Evolutionary conservation across 2,113 vertebrate species (phyloP).

Genomic region (Talpa occidentalis): DNA sequence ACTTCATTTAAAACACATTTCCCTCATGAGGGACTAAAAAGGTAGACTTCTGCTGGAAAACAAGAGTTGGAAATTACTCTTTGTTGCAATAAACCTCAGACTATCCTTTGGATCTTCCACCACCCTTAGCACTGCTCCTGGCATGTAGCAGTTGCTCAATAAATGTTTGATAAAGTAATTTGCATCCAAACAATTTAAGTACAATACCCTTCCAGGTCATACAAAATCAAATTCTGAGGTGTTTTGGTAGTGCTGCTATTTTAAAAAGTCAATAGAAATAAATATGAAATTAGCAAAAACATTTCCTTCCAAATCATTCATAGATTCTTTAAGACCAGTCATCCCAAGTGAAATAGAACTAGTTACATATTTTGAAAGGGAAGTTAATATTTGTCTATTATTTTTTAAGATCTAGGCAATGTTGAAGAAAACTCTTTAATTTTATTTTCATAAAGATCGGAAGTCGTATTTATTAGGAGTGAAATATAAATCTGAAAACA

Average conservation of each 20-base stretch:
- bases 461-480: slow-evolving; percentile 28
- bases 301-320: background rate
- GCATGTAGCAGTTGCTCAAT: background rate
- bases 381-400: slow-evolving; percentile 19
- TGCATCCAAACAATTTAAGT: background rate
- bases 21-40: background rate
- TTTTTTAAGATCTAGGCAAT: slow-evolving; percentile 14
- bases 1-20: background rate
- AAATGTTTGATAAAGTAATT: slow-evolving; percentile 34
- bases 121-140: background rate
- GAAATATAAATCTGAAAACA: slow-evolving; percentile 47
- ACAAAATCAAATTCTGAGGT: background rate
- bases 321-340: background rate
- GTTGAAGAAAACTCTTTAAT: background rate
- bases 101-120: background rate
- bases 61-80: background rate
- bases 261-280: slow-evolving; percentile 51
- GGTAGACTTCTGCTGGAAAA: slow-evolving; percentile 22
- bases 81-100: background rate
- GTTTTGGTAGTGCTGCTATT: background rate
- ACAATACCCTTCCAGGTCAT: background rate
- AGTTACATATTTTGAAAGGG: background rate
- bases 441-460: slow-evolving; percentile 34
- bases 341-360: background rate
- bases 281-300: slow-evolving; percentile 56